phyloP scores from a whole-genome alignment of 2,797 vertebrate species.

The Protonibea diacanthus region DNA sequence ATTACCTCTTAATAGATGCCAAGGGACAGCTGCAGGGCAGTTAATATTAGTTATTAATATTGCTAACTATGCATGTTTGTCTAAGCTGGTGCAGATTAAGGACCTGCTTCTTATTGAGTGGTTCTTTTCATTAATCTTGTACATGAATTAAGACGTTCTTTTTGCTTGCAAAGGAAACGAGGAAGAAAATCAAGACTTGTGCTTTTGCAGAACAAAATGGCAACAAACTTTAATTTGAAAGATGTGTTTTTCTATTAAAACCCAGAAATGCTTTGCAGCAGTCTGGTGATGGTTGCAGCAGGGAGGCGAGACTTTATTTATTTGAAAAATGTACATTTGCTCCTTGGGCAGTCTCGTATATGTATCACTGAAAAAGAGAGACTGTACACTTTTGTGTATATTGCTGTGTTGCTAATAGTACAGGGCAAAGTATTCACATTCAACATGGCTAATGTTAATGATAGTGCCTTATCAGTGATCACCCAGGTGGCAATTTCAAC shows the following conservation, averaged over 20 bases:
- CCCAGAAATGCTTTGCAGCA: slow-evolving; percentile 6
- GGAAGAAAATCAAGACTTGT: neutral
- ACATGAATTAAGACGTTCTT: neutral
- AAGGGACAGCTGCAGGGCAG: neutral
- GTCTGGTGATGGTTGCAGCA: slow-evolving; percentile 23
- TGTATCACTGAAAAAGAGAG: slow-evolving; percentile 13
- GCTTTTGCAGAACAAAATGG: slow-evolving; percentile 14
- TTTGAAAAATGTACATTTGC: slow-evolving; percentile 34
- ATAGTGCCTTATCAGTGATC: slow-evolving; percentile 45
- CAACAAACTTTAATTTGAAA: neutral
- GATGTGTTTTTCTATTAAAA: neutral
- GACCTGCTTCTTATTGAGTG: neutral
- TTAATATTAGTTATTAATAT: neutral
- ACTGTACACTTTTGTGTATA: slow-evolving; percentile 12
- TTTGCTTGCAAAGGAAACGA: neutral
- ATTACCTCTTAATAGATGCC: slow-evolving; percentile 4
- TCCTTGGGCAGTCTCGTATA: slow-evolving; percentile 10
- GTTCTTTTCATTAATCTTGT: slow-evolving; percentile 10
- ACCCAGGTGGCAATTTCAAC: slow-evolving; percentile 39
- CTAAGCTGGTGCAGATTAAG: neutral
- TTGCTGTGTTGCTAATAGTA: slow-evolving; percentile 59
- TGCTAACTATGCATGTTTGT: neutral
- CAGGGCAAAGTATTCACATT: slow-evolving; percentile 30
- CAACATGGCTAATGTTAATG: slow-evolving; percentile 62
- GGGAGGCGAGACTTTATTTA: slow-evolving; percentile 42